Evolutionary conservation across 2,888 invertebrate species (phyloP), one percentile per base, ranked within the genome.

Genomic region (Resseliella maxima): DNA sequence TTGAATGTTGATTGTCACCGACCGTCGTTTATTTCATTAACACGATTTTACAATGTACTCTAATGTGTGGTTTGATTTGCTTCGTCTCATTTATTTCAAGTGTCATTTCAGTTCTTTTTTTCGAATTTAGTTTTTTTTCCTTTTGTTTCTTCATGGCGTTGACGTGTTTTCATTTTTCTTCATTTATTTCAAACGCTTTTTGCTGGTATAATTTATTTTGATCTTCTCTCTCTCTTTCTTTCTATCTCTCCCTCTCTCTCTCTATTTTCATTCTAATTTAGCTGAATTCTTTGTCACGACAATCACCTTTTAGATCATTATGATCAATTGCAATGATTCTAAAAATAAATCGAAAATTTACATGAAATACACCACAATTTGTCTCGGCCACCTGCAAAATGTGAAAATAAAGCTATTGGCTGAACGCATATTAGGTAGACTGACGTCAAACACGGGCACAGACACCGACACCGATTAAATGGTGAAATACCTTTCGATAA

Each of bases 311-410:
- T 2, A 50, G 18, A 50, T 50, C 46, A 50, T 15, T 15, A 18
- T 18, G 8, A 18, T 50, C 15, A 50, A 50, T 50, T 50, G 46
- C 18, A 18, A 8, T 50, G 6, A 12, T 41, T 50, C 46, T 50
- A 50, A 72, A 72, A 72, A 72, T 72, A 72, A 72, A 31, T 72
- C n/a, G 72, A 72, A n/a, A 59, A 59, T 3, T 6, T 72, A 31
- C 72, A 31, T 3, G 35, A 72, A 6, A 72, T 12, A 72, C 31
- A 27, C 8, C 41, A 72, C 72, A 72, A 72, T 72, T 72, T 72
- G 72, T 72, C 72, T 72, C 35, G 31, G 31, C n/a, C 72, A 72
- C 72, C 15, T 31, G n/a, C 15, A 72, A 31, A 72, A 35, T 12
- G 15, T 3, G 3, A 24, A 59, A n/a, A 27, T 27, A 5, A 59